phyloP scores from a whole-genome alignment of 2,888 invertebrate genomes.

The Idaea aversata region DNA sequence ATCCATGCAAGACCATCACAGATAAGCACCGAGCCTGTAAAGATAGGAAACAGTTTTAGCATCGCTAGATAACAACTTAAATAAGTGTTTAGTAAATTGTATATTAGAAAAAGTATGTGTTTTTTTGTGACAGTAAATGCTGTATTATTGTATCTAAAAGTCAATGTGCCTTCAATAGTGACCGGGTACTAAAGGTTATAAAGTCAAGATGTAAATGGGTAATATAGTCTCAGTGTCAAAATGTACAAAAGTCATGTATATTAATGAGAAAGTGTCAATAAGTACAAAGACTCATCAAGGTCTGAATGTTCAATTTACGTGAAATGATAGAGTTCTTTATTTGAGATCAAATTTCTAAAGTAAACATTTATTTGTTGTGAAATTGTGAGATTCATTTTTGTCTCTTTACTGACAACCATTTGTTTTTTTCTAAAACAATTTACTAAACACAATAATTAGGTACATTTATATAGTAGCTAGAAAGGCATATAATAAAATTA shows the following conservation, averaged over 20 bases:
- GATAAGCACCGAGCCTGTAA: constrained; percentile 77
- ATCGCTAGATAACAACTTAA: background rate
- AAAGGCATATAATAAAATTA: background rate
- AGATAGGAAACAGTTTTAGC: constrained; percentile 39
- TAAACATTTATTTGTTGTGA: too few relatives aligned
- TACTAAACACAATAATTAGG: background rate
- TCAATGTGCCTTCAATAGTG: too few relatives aligned
- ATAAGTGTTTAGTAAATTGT: background rate
- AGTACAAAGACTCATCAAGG: too few relatives aligned
- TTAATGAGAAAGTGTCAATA: too few relatives aligned
- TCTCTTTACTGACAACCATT: background rate
- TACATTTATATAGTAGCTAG: background rate
- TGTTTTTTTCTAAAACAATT: background rate
- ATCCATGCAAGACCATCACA: constrained; percentile 74
- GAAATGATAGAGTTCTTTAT: too few relatives aligned
- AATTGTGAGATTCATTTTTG: background rate
- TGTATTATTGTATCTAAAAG: too few relatives aligned
- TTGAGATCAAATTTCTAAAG: too few relatives aligned
- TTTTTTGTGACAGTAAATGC: background rate
- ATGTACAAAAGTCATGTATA: too few relatives aligned
- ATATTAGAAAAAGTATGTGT: background rate
- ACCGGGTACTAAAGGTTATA: too few relatives aligned
- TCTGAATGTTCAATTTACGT: too few relatives aligned
- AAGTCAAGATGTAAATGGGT: too few relatives aligned
- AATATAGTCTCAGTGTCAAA: too few relatives aligned